These are phyloP conservation scores for Delichon dasypus DNA, from an alignment of 2,797 vertebrate genomes.

Conservation along the genomic window DNA sequence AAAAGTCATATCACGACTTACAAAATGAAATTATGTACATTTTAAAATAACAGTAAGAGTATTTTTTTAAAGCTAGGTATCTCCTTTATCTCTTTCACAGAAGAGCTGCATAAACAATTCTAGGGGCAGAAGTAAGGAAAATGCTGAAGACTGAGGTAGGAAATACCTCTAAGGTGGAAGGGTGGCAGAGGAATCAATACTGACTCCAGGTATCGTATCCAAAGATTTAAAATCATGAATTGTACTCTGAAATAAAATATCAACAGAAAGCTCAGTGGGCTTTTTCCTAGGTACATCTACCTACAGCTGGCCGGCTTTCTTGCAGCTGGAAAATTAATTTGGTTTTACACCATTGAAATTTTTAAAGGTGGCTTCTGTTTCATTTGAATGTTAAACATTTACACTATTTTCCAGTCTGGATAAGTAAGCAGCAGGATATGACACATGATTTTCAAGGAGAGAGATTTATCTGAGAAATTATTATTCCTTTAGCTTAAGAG, in stretches of 20 bases:
- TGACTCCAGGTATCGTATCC: neutral
- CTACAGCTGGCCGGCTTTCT: neutral
- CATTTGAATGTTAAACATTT: neutral
- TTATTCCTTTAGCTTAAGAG: neutral
- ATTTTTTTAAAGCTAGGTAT: neutral
- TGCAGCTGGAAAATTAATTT: neutral
- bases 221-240: neutral
- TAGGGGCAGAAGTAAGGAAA: neutral
- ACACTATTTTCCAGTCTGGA: neutral
- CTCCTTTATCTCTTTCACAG: neutral
- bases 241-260: neutral
- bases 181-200: neutral
- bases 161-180: neutral
- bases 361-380: neutral
- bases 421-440: neutral
- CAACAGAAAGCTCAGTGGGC: neutral
- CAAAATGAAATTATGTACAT: neutral
- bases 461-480: neutral
- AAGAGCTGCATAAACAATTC: neutral
- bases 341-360: neutral
- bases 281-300: neutral
- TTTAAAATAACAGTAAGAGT: neutral
- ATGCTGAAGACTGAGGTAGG: neutral
- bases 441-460: neutral
- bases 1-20: neutral